Conservation (phyloP, 1,140 invertebrate genomes). For the Lanistes nyassanus region DNA sequence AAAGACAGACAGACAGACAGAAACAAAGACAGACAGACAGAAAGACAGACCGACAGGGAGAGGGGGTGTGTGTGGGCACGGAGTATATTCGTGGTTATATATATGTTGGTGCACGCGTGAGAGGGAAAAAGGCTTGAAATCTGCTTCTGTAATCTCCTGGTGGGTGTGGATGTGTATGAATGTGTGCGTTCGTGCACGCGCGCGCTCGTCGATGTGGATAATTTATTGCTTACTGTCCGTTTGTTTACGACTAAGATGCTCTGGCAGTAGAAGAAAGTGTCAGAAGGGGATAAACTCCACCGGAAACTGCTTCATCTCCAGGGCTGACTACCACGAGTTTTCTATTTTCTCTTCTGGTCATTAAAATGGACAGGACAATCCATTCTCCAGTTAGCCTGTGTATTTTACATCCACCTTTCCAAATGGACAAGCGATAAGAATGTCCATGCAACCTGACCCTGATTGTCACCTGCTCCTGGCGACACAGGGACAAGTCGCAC, state of each 20-base stretch:
- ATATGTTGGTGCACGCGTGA: background rate
- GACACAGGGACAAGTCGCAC: too few species aligned
- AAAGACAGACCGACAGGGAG: background rate
- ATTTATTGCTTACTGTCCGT: background rate
- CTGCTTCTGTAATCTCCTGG: background rate
- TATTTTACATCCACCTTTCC: too few species aligned
- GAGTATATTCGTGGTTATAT: background rate
- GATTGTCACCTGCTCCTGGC: too few species aligned
- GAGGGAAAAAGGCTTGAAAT: too few species aligned
- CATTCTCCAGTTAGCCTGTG: too few species aligned
- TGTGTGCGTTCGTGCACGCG: slow-evolving; percentile 6
- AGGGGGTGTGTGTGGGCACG: background rate
- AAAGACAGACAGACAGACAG: background rate
- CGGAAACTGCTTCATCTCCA: background rate
- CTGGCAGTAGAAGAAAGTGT: background rate
- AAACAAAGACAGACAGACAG: background rate
- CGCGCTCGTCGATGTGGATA: background rate
- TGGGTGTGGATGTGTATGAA: background rate
- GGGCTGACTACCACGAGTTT: too few species aligned
- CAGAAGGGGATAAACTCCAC: background rate
- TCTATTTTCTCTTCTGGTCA: too few species aligned
- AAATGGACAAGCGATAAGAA: too few species aligned
- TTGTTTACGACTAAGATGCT: background rate
- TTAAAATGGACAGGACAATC: too few species aligned
- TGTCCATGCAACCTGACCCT: too few species aligned